phyloP scores from a whole-genome alignment of 2,888 invertebrate species.

The Caenorhabditis japonica region DNA sequence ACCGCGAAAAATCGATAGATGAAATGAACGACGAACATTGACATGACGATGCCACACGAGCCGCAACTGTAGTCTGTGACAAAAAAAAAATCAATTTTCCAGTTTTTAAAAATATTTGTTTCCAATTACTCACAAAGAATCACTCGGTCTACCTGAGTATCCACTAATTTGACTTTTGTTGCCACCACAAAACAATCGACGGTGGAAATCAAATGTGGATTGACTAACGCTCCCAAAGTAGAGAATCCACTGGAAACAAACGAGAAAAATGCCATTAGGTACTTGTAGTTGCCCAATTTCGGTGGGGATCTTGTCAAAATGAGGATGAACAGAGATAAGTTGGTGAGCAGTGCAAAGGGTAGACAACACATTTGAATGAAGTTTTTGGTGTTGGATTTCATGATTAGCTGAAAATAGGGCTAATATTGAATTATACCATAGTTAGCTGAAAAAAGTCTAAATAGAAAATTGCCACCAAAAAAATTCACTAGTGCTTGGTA shows the following conservation, averaged over 20 bases:
- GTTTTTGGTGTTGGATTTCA: conserved; percentile 6
- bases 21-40: conserved; percentile 37
- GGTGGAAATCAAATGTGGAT: conserved; percentile 6
- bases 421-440: background rate
- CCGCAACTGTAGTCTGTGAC: conserved; percentile 26
- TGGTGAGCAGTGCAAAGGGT: conserved; percentile 11
- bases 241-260: conserved; percentile 17
- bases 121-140: conserved; percentile 15
- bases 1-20: conserved; percentile 31
- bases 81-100: too few relatives aligned
- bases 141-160: conserved; percentile 11
- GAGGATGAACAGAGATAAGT: conserved; percentile 5
- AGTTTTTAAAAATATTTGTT: background rate
- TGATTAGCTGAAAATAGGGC: conserved; percentile 1
- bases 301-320: conserved; percentile 15
- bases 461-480: too few relatives aligned
- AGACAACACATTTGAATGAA: conserved; percentile 9
- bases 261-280: conserved; percentile 37
- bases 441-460: too few relatives aligned
- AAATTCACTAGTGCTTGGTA: too few relatives aligned
- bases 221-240: conserved; percentile 4
- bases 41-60: conserved; percentile 31
- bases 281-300: conserved; percentile 36
- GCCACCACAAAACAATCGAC: conserved; percentile 27
- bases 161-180: background rate